Conservation (phyloP, 64 coral and sea anemone genomes). For the Acropora yongei region DNA sequence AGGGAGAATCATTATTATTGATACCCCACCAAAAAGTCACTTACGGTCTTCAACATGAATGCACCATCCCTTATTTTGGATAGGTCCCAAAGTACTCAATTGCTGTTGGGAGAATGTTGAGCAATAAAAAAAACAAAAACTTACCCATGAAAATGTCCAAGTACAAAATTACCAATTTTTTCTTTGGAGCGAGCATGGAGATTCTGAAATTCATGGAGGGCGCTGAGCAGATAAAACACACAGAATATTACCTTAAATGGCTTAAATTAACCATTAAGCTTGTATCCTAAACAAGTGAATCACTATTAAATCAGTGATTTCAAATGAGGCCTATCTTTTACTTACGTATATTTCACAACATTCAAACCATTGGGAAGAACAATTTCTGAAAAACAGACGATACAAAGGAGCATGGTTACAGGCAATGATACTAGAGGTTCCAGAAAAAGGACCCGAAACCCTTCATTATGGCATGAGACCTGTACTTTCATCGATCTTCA, state of each 20-base stretch:
- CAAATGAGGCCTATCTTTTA: background rate
- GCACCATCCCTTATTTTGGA: no score
- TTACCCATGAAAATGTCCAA: conserved; percentile 98
- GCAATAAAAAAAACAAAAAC: background rate
- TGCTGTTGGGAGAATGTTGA: no score
- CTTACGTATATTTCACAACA: conserved; percentile 99
- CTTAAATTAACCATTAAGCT: no score
- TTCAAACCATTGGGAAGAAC: conserved; percentile 96
- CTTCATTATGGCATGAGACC: no score
- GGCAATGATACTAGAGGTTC: background rate
- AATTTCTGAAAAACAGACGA: conserved; percentile 62
- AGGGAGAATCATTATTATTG: no score
- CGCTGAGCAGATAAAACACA: conserved; percentile 57
- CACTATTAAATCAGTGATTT: background rate
- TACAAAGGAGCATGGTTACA: background rate
- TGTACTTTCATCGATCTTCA: no score
- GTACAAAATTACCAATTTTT: conserved; percentile 93
- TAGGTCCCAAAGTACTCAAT: no score
- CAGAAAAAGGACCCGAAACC: background rate
- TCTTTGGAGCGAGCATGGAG: conserved; percentile 94
- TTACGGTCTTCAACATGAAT: no score
- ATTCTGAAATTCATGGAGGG: conserved; percentile 99
- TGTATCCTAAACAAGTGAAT: no score
- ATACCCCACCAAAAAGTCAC: no score
- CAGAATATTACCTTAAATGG: background rate